A percentile compares a stretch with the other conserved stretches of the same genome.
phyloP scores from a whole-genome alignment of 2,888 invertebrate species.

The Tenthredo livida region DNA sequence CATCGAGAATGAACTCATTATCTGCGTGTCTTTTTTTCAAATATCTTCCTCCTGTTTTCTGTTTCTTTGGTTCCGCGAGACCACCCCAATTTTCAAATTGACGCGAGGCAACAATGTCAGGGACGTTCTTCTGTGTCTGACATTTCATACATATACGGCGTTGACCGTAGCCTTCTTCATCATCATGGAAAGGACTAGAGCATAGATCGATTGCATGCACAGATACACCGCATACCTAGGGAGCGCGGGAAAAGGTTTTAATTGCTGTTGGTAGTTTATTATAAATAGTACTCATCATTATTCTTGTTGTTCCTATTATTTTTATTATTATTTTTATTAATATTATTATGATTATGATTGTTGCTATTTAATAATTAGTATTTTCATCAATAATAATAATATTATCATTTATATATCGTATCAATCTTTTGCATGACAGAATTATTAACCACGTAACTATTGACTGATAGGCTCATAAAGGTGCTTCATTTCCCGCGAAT shows the following conservation, averaged over 20 bases:
- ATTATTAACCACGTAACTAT: no score
- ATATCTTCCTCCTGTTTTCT: background rate
- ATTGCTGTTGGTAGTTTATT: background rate
- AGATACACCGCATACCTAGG: slow-evolving; percentile 24
- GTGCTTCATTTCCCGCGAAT: no score
- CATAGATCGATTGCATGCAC: slow-evolving; percentile 35
- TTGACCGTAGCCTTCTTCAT: slow-evolving; percentile 49
- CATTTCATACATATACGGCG: slow-evolving; percentile 30
- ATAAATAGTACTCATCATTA: no score
- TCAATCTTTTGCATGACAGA: no score
- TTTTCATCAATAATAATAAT: no score
- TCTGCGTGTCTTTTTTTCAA: background rate
- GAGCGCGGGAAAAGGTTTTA: background rate
- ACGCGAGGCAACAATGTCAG: background rate
- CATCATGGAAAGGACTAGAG: background rate
- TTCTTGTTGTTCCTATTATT: no score
- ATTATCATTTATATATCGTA: no score
- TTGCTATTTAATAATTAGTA: no score
- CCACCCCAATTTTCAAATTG: slow-evolving; percentile 38
- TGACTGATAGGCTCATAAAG: no score
- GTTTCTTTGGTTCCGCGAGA: background rate
- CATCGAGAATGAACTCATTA: background rate
- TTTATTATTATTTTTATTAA: no score
- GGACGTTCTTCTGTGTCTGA: background rate
- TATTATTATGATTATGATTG: no score